phyloP scores from a whole-genome alignment of 2,113 vertebrate genomes.

The Sterrhoptilus dennistouni region DNA sequence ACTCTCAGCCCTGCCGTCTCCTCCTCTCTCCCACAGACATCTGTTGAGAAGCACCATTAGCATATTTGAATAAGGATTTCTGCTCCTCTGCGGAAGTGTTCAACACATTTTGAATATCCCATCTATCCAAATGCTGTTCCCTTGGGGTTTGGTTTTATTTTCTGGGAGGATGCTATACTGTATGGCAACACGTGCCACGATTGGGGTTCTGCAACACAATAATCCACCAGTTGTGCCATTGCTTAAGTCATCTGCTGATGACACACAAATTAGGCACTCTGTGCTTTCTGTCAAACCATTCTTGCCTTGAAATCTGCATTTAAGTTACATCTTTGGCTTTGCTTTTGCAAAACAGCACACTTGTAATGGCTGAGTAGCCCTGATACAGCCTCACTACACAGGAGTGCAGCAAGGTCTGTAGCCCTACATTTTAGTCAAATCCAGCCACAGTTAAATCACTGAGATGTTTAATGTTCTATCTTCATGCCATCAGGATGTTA shows the following conservation, averaged over 20 bases:
- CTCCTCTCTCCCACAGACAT: not conserved
- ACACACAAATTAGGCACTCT: not conserved
- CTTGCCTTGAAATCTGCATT: not conserved
- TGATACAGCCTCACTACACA: not conserved
- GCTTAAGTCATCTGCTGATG: not conserved
- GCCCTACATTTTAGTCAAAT: not conserved
- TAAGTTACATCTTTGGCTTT: not conserved
- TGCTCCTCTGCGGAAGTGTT: not conserved
- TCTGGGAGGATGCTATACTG: not conserved
- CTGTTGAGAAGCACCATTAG: not conserved
- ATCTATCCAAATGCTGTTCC: not conserved
- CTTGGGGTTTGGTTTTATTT: not conserved
- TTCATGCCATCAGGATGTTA: not conserved
- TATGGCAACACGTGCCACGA: not conserved
- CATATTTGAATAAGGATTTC: not conserved
- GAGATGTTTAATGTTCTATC: not conserved
- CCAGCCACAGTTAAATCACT: not conserved
- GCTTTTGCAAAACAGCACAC: not conserved
- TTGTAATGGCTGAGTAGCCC: not conserved
- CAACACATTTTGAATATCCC: not conserved
- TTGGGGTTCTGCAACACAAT: not conserved
- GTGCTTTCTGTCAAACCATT: not conserved
- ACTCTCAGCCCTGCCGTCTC: not conserved
- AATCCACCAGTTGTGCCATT: not conserved
- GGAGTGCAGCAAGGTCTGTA: not conserved